phyloP scores from a whole-genome alignment of 92 coral and sea anemone genomes.

The Paragorgia papillata region DNA sequence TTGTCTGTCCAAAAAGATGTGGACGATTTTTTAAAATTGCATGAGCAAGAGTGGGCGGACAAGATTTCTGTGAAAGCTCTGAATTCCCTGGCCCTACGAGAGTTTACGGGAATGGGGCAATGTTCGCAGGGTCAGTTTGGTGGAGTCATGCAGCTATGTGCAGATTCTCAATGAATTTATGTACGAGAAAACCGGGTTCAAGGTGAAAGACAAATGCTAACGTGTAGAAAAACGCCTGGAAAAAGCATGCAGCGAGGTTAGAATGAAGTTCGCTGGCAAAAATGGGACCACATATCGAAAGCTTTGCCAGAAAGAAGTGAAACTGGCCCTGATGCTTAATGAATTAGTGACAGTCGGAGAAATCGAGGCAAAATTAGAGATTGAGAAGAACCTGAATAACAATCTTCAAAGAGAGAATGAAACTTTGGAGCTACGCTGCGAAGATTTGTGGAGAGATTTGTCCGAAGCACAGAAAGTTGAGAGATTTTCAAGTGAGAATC shows the following conservation, averaged over 20 bases:
- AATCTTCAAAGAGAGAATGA: too few relatives aligned
- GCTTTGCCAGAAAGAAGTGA: slow-evolving; percentile 19
- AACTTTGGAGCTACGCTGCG: not conserved
- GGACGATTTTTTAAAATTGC: not conserved
- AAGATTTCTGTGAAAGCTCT: too few relatives aligned
- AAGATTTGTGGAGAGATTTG: not conserved
- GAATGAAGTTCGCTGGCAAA: slow-evolving; percentile 32
- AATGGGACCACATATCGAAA: slow-evolving; percentile 43
- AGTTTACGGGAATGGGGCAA: slow-evolving; percentile 39
- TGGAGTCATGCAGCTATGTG: slow-evolving; percentile 15
- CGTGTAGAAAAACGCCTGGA: slow-evolving; percentile 48
- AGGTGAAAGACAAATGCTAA: slow-evolving; percentile 25
- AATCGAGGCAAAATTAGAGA: slow-evolving; percentile 23
- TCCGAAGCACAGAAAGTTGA: not conserved
- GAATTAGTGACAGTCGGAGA: slow-evolving; percentile 32
- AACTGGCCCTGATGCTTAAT: slow-evolving; percentile 10
- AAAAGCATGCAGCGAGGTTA: too few relatives aligned
- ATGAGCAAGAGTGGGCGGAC: too few relatives aligned
- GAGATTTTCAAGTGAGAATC: not conserved
- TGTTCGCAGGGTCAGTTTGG: not conserved
- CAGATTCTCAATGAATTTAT: slow-evolving; percentile 40
- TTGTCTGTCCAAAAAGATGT: not conserved
- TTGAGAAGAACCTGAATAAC: too few relatives aligned
- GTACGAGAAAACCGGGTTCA: not conserved
- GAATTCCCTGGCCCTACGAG: slow-evolving; percentile 37